Evolutionary conservation across 1,140 invertebrate genomes (phyloP).

Genomic region (Andricus grossulariae): DNA sequence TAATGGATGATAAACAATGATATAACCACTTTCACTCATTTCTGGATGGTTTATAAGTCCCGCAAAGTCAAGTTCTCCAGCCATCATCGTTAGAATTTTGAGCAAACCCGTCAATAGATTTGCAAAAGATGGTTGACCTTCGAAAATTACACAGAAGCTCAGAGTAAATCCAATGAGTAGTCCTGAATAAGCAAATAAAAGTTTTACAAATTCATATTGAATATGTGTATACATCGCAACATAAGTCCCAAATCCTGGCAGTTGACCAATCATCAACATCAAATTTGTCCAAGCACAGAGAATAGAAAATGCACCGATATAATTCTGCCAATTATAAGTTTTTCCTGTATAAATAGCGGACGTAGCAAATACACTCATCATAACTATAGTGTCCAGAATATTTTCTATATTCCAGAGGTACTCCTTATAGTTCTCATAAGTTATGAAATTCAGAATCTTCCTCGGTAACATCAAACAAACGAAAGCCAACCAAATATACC

Average conservation of each 20-base stretch:
- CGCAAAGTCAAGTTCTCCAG: constrained; percentile 82
- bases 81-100: constrained; percentile 83
- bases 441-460: constrained; percentile 78
- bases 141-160: constrained; percentile 81
- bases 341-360: constrained; percentile 70
- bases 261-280: constrained; percentile 81
- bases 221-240: constrained; percentile 82
- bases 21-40: constrained; percentile 56
- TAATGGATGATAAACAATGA: constrained; percentile 68
- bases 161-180: constrained; percentile 81
- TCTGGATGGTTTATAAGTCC: constrained; percentile 77
- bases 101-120: constrained; percentile 79
- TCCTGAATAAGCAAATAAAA: constrained; percentile 80
- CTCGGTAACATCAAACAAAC: constrained; percentile 77
- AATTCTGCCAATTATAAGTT: constrained; percentile 79
- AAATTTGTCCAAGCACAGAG: constrained; percentile 81
- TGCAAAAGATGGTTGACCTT: constrained; percentile 78
- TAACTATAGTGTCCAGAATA: constrained; percentile 78
- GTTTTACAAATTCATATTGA: constrained; percentile 79
- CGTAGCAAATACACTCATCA: constrained; percentile 78
- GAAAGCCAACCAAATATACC: constrained; percentile 76
- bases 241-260: constrained; percentile 82
- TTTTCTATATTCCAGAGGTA: constrained; percentile 81
- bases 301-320: constrained; percentile 80
- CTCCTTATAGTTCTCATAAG: constrained; percentile 77